Conservation (phyloP, 2,113 vertebrate genomes). For the Prietella phreatophila region DNA sequence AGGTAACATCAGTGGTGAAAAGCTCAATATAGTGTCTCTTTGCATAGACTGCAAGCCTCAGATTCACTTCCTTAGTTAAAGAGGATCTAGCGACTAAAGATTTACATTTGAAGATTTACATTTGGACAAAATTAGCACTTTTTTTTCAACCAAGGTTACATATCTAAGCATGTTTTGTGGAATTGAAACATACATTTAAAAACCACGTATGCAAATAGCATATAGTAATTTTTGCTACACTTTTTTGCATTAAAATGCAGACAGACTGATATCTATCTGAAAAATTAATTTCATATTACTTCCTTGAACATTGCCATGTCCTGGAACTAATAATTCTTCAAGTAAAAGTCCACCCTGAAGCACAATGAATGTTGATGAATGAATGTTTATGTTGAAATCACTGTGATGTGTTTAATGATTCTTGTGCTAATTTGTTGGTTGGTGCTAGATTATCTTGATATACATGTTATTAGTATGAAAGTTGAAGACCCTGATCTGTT, state of each 20-base stretch:
- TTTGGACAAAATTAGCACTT: slow-evolving; percentile 32
- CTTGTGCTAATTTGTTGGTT: neutral
- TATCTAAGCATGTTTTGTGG: slow-evolving; percentile 31
- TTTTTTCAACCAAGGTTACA: slow-evolving; percentile 1
- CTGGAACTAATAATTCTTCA: neutral
- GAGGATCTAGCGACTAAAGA: slow-evolving; percentile 51
- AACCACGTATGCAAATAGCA: slow-evolving; percentile 18
- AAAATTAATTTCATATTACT: neutral
- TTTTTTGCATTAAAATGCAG: slow-evolving; percentile 13
- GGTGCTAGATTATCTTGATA: neutral
- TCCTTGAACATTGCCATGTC: neutral
- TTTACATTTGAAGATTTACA: slow-evolving; percentile 12
- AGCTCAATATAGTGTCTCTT: slow-evolving; percentile 25
- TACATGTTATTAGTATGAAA: neutral
- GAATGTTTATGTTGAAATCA: neutral
- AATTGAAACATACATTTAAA: slow-evolving; percentile 48
- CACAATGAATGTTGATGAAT: neutral
- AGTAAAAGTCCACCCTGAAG: neutral
- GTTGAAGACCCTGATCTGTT: neutral
- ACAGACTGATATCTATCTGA: neutral
- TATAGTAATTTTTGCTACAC: neutral
- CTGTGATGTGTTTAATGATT: neutral
- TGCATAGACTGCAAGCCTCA: slow-evolving; percentile 40
- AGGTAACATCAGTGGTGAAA: neutral
- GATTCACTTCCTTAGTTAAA: slow-evolving; percentile 56